Evolutionary conservation across 2,113 vertebrate genomes (phyloP), one percentile per base, ranked within the genome.

Genomic region (Promerops cafer): DNA sequence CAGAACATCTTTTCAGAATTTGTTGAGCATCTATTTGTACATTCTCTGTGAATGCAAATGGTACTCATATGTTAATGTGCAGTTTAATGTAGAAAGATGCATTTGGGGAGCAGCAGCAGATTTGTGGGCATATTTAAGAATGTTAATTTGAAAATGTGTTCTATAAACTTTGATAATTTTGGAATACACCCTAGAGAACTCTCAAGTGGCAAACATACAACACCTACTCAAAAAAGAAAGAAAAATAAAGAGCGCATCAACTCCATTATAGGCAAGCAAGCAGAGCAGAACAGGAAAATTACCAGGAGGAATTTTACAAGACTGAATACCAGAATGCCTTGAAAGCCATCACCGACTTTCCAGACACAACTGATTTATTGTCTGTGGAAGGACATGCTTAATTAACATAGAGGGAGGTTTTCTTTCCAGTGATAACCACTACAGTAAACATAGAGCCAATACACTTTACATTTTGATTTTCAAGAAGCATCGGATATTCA

Each of bases 71-170:
- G 79, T 65, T 87, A 93, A 95, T 66, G 64, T 64, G 66, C 19
- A 77, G 12, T 40, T 93, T 91, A 92, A 88, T 60, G 71, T 28
- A 81, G 68, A 92, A 83, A 92, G 35, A 95, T 45, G 52, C 92
- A 92, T 94, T 96, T 56, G 64, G 87, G 90, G 88, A 96, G 79
- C 44, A 81, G 79, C 75, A 93, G 74, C 79, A 86, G 92, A 94
- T 96, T 97, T 92, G 82, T 93, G 85, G 88, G 68, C 71, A 90
- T 95, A 92, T 93, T 95, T 97, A 95, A 93, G 85, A 80, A 96
- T 53, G 71, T 66, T 97, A 94, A 96, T 97, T 92, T 94, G 88
- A 94, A 96, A 96, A 94, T 81, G 85, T 89, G 85, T 92, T 76
- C 72, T 74, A 78, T 90, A 94, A 97, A 94, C 68, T 92, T 95